A percentile compares a stretch with the other conserved stretches of the same genome.
These are phyloP conservation scores for Spilosoma lubricipeda DNA, from an alignment of 2,888 invertebrate species.

Conservation along the genomic window DNA sequence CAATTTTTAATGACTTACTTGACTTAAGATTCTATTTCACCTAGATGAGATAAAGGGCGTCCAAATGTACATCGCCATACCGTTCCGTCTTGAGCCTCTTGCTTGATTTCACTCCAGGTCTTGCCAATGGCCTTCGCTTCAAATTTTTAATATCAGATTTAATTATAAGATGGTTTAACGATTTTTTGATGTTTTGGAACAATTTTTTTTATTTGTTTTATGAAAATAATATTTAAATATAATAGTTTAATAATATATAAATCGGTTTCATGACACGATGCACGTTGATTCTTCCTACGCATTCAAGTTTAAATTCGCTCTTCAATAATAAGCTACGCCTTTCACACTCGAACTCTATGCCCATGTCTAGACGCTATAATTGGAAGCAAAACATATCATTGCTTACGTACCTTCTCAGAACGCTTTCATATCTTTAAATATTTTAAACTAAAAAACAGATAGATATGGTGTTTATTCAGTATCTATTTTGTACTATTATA, in stretches of 20 bases:
- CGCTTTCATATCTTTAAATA: conserved; percentile 1
- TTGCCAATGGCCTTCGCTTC: too few relatives aligned
- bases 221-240: neutral
- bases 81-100: too few relatives aligned
- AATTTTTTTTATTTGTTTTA: too few relatives aligned
- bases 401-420: neutral
- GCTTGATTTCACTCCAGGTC: too few relatives aligned
- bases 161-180: too few relatives aligned
- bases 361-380: conserved; percentile 20
- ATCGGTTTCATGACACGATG: too few relatives aligned
- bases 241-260: neutral
- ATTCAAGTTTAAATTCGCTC: conserved; percentile 30
- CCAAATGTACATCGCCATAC: too few relatives aligned
- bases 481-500: neutral
- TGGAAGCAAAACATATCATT: conserved; percentile 11
- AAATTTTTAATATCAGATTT: too few relatives aligned
- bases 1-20: too few relatives aligned
- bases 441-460: neutral
- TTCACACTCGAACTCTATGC: neutral
- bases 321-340: conserved; percentile 11
- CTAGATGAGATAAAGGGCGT: too few relatives aligned
- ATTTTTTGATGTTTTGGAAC: too few relatives aligned
- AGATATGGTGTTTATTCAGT: neutral
- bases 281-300: neutral
- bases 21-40: too few relatives aligned